Base-by-base conservation (phyloP, 2,888 invertebrate genomes). In the Alloplasta piceator region DNA sequence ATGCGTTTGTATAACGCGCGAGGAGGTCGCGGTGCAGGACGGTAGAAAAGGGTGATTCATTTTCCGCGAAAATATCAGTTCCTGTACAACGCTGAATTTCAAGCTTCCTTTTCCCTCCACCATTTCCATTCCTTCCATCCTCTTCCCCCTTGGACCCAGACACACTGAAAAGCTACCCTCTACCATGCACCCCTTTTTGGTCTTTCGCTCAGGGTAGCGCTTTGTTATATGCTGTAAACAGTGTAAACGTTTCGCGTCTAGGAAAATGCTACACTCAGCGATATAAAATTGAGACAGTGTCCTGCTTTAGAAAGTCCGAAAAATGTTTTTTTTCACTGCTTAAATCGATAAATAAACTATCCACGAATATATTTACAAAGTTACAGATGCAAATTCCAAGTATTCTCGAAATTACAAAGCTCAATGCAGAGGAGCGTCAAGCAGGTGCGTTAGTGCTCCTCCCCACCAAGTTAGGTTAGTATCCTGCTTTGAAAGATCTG, bases 61-160 rank as follows among this genome's bases (percentile, higher is more conserved):
- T 90, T 87, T 88, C 90, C 84, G 86, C 87, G 89, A 74, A 90
- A 91, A 90, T 91, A 91, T 91, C 91, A 90, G 91, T 89, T 90
- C 89, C 91, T 89, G 89, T 83, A 70, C 84, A 84, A 86, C 84
- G 86, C 84, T 89, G 87, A 87, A 89, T 89, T 89, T 88, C 87
- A 86, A 87, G 85, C 84, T 86, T 83, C 84, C 78, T 75, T 60
- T 75, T 56, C 67, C 67, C 79, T 74, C 64, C 63, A 63, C 66
- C 55, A 12, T 41, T 9, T 38, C 26, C 36, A 14, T 16, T n/a
- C 10, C 41, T 85, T 83, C 84, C 83, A 82, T 84, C 79, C 82
- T 67, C 77, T 61, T 52, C 63, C 52, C 72, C 55, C 39, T 14
- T 39, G 41, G 26, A 52, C 55, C 55, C 52, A 6, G 66, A 26